Evolutionary conservation across 2,113 vertebrate species (phyloP).

Genomic region (Scatophagus argus): DNA sequence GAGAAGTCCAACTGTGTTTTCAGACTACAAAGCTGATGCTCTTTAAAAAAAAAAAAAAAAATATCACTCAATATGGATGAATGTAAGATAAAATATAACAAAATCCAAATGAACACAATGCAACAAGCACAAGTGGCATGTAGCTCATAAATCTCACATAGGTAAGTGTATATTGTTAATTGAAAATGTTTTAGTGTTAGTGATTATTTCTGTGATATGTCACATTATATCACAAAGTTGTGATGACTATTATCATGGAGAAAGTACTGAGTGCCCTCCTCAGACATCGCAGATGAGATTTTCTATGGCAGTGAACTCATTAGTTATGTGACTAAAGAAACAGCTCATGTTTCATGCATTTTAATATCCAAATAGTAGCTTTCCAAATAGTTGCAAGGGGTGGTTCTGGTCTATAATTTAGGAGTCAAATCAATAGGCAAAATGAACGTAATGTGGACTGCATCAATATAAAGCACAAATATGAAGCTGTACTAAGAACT

Average conservation of each 20-base stretch:
- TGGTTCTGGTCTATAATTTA: not conserved
- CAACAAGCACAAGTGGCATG: no score
- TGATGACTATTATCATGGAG: no score
- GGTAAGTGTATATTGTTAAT: no score
- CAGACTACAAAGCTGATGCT: not conserved
- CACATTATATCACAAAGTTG: no score
- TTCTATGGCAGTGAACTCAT: no score
- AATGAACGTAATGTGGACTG: not conserved
- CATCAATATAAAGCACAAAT: not conserved
- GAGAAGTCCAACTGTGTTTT: not conserved
- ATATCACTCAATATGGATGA: not conserved
- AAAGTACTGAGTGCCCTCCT: no score
- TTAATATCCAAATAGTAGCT: not conserved
- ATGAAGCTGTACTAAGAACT: not conserved
- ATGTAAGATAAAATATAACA: not conserved
- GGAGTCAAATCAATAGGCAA: not conserved
- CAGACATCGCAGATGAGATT: no score
- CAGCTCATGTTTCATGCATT: not conserved
- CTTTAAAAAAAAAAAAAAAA: no score
- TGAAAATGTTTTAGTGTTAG: no score
- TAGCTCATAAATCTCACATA: no score
- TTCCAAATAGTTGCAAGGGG: not conserved
- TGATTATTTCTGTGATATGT: no score
- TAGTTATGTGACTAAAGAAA: not conserved
- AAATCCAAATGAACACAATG: no score